Percentiles rank a stretch among this genome's conserved stretches.
Evolutionary conservation across 2,888 invertebrate species (phyloP).

Genomic region (Leucoma salicis): DNA sequence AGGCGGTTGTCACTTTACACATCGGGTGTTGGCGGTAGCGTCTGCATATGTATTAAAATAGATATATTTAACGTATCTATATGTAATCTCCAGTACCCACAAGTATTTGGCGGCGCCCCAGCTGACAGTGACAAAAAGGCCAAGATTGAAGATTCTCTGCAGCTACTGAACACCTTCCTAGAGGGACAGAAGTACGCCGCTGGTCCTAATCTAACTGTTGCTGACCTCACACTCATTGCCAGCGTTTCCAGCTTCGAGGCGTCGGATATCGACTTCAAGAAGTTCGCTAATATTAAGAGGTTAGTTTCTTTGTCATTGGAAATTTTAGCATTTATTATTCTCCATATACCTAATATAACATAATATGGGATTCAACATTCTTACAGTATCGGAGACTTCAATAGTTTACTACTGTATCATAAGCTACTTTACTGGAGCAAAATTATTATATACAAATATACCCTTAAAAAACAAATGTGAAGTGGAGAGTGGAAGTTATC

Average conservation of each 20-base stretch:
- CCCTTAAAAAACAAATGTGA: too few species aligned
- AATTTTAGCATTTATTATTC: too few species aligned
- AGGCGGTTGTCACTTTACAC: too few species aligned
- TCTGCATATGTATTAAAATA: too few species aligned
- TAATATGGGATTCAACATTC: too few species aligned
- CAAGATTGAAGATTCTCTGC: conserved; percentile 86
- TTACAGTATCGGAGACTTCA: too few species aligned
- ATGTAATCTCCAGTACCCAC: conserved; percentile 76
- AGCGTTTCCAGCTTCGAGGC: conserved; percentile 87
- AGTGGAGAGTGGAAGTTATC: too few species aligned
- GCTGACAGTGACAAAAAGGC: conserved; percentile 86
- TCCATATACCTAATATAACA: too few species aligned
- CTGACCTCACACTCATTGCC: conserved; percentile 87
- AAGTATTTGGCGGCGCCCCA: conserved; percentile 83
- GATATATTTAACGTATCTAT: neutral
- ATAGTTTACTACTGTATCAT: too few species aligned
- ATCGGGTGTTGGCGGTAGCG: too few species aligned
- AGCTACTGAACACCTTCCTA: conserved; percentile 87
- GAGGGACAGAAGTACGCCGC: conserved; percentile 87
- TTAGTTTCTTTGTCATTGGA: conserved; percentile 27
- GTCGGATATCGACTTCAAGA: conserved; percentile 84
- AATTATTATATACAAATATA: too few species aligned
- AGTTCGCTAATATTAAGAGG: conserved; percentile 85
- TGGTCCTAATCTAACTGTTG: conserved; percentile 88
- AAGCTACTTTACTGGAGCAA: too few species aligned